A percentile compares a stretch with the other conserved stretches of the same genome.
phyloP scores from a whole-genome alignment of 2,888 invertebrate species.

The Apantesis nais region DNA sequence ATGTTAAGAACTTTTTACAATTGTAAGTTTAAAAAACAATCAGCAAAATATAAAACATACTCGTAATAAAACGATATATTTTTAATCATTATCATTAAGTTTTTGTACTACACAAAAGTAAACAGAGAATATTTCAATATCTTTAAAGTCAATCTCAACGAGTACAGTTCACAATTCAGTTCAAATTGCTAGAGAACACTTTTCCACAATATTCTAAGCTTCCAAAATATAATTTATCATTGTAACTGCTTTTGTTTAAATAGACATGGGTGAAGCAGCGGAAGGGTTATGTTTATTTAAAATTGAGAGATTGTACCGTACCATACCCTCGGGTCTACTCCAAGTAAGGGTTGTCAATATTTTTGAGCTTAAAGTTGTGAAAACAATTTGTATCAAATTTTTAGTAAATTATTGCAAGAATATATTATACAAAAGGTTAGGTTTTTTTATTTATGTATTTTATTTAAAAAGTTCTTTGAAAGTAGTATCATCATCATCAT shows the following conservation, averaged over 20 bases:
- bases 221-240: conserved; percentile 4
- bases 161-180: background rate
- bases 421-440: too few relatives aligned
- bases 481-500: too few relatives aligned
- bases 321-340: background rate
- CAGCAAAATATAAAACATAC: too few relatives aligned
- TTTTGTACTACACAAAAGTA: background rate
- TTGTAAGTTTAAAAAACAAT: too few relatives aligned
- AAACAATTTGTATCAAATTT: too few relatives aligned
- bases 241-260: conserved; percentile 3
- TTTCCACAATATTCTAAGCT: background rate
- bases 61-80: too few relatives aligned
- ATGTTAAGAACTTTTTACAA: too few relatives aligned
- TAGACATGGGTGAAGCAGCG: conserved; percentile 1
- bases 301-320: background rate
- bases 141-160: background rate
- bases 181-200: background rate
- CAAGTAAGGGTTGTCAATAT: background rate
- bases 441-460: too few relatives aligned
- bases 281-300: conserved; percentile 1
- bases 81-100: background rate
- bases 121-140: background rate
- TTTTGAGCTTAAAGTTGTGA: background rate
- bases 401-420: too few relatives aligned
- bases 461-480: too few relatives aligned